Percentiles rank a stretch among this genome's conserved stretches.
Conservation (phyloP, 2,888 invertebrate genomes). For the Orchesellides sinensis region DNA sequence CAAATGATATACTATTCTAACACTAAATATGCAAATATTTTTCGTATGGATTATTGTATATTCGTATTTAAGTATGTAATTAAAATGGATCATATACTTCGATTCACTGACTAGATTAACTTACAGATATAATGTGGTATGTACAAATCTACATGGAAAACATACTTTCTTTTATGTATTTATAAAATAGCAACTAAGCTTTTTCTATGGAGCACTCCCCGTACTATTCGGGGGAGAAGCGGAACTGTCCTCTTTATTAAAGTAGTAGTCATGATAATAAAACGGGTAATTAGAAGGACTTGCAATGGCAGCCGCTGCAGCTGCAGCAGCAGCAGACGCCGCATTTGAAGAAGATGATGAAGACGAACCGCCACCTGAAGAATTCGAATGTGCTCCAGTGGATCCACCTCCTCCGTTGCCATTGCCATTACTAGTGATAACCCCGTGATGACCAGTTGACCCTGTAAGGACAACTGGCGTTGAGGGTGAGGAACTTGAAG, state of each 20-base stretch:
- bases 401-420: slow-evolving; percentile 42
- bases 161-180: neutral
- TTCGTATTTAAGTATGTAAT: too few relatives aligned
- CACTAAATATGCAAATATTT: too few relatives aligned
- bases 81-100: too few relatives aligned
- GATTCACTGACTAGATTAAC: too few relatives aligned
- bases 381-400: slow-evolving; percentile 46
- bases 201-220: slow-evolving; percentile 72
- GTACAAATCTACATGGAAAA: neutral
- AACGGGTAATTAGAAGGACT: slow-evolving; percentile 73
- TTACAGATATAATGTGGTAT: too few relatives aligned
- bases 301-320: slow-evolving; percentile 57
- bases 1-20: too few relatives aligned
- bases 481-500: slow-evolving; percentile 52
- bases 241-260: slow-evolving; percentile 74
- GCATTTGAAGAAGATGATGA: slow-evolving; percentile 57
- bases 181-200: slow-evolving; percentile 9
- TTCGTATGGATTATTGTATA: too few relatives aligned
- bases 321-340: slow-evolving; percentile 45
- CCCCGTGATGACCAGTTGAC: slow-evolving; percentile 41
- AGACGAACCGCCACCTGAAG: slow-evolving; percentile 52
- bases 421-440: slow-evolving; percentile 21
- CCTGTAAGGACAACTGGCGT: slow-evolving; percentile 54
- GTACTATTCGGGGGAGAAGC: slow-evolving; percentile 74
- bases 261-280: slow-evolving; percentile 75